A percentile compares a stretch with the other conserved stretches of the same genome.
phyloP scores from a whole-genome alignment of 1,140 invertebrate genomes.

The Hermatobates lingyangjiaoensis region DNA sequence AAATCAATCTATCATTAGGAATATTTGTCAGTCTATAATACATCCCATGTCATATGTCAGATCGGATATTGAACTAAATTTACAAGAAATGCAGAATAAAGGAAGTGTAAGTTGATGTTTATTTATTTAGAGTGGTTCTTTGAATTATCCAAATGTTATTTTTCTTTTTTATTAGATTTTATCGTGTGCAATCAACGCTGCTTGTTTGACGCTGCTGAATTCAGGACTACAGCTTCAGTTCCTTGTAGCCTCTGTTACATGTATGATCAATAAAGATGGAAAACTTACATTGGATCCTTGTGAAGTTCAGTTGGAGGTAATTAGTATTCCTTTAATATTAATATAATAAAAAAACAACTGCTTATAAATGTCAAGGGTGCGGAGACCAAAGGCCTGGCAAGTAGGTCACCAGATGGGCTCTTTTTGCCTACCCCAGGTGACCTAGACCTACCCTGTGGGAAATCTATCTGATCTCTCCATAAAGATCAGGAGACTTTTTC shows the following conservation, averaged over 20 bases:
- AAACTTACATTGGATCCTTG: slow-evolving; percentile 48
- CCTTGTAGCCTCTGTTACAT: slow-evolving; percentile 54
- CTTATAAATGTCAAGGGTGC: too few relatives aligned
- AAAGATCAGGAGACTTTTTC: too few relatives aligned
- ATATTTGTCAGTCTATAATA: slow-evolving; percentile 53
- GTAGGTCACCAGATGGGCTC: too few relatives aligned
- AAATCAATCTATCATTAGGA: slow-evolving; percentile 51
- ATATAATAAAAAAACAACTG: neutral
- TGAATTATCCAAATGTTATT: neutral
- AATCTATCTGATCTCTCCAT: too few relatives aligned
- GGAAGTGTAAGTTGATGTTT: slow-evolving; percentile 42
- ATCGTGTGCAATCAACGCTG: slow-evolving; percentile 60
- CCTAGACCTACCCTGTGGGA: too few relatives aligned
- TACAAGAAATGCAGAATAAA: slow-evolving; percentile 73
- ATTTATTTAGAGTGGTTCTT: neutral
- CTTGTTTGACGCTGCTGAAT: slow-evolving; percentile 59
- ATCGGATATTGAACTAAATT: slow-evolving; percentile 49
- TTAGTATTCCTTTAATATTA: neutral
- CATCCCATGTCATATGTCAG: slow-evolving; percentile 51
- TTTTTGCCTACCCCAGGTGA: too few relatives aligned
- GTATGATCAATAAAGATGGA: slow-evolving; percentile 41
- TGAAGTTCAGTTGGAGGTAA: slow-evolving; percentile 4
- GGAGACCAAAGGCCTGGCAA: too few relatives aligned
- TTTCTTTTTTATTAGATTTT: slow-evolving; percentile 34
- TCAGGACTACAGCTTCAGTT: slow-evolving; percentile 60